Evolutionary conservation across 2,797 vertebrate genomes (phyloP).

Genomic region (Betta splendens): DNA sequence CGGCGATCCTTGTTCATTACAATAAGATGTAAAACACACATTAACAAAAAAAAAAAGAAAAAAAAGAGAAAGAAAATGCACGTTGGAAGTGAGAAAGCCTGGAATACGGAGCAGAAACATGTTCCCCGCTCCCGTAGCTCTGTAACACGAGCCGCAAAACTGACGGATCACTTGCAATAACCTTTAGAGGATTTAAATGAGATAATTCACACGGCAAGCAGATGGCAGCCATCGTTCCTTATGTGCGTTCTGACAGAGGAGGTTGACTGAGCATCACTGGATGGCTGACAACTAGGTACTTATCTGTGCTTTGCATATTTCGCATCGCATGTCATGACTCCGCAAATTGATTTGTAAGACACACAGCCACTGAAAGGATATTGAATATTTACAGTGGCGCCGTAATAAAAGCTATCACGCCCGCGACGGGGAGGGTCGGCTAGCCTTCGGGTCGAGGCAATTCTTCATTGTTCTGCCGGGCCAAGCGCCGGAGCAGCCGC

Average conservation of each 20-base stretch:
- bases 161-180: slow-evolving; percentile 64
- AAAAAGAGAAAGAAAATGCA: too few species aligned
- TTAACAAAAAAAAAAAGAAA: slow-evolving; percentile 24
- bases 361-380: slow-evolving; percentile 65
- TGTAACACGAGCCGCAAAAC: slow-evolving; percentile 41
- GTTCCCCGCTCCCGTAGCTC: slow-evolving; percentile 37
- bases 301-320: slow-evolving; percentile 77
- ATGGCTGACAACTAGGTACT: slow-evolving; percentile 68
- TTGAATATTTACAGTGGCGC: slow-evolving; percentile 70
- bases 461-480: slow-evolving; percentile 69
- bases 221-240: slow-evolving; percentile 60
- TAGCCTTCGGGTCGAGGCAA: slow-evolving; percentile 66
- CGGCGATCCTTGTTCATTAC: slow-evolving; percentile 68
- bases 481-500: slow-evolving; percentile 59
- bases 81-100: slow-evolving; percentile 61
- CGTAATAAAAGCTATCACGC: slow-evolving; percentile 66
- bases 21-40: slow-evolving; percentile 81
- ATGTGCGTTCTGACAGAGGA: slow-evolving; percentile 59
- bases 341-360: slow-evolving; percentile 76
- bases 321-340: slow-evolving; percentile 67
- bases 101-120: slow-evolving; percentile 62
- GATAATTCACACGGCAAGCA: slow-evolving; percentile 60
- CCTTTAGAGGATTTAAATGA: slow-evolving; percentile 73
- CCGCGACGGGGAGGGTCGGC: slow-evolving; percentile 45
- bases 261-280: slow-evolving; percentile 65